phyloP scores from a whole-genome alignment of 2,113 vertebrate genomes.

The Nycticebus coucang region DNA sequence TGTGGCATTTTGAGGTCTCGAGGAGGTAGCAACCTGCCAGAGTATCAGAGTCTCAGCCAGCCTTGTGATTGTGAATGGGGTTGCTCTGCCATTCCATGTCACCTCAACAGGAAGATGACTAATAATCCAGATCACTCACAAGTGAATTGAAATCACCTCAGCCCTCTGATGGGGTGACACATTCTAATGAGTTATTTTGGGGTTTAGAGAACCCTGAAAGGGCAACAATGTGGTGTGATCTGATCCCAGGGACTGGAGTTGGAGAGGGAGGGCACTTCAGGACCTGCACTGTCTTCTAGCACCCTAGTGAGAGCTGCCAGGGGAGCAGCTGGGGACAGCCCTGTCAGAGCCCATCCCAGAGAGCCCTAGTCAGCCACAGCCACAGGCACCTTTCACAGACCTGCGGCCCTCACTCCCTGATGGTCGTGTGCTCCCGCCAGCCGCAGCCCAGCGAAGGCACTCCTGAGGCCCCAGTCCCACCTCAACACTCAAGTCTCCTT shows the following conservation, averaged over 20 bases:
- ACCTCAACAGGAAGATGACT: neutral
- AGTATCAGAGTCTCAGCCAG: neutral
- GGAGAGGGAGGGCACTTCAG: rapidly evolving
- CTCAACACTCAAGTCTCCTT: conserved; percentile 65
- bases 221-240: neutral
- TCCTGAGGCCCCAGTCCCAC: conserved; percentile 80
- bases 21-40: rapidly evolving
- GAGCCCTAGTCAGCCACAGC: neutral
- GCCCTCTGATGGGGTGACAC: neutral
- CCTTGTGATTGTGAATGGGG: neutral
- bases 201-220: neutral
- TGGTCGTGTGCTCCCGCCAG: neutral
- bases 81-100: rapidly evolving
- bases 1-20: neutral
- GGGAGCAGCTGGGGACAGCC: neutral
- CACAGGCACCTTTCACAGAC: neutral
- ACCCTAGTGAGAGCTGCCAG: neutral
- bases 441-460: conserved; percentile 69
- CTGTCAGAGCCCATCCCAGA: neutral
- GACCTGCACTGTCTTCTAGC: neutral
- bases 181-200: neutral
- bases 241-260: neutral
- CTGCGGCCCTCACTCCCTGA: neutral
- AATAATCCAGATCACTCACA: neutral
- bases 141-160: neutral